Evolutionary conservation across 1,140 invertebrate genomes (phyloP).

Genomic region (Anadara kagoshimensis): DNA sequence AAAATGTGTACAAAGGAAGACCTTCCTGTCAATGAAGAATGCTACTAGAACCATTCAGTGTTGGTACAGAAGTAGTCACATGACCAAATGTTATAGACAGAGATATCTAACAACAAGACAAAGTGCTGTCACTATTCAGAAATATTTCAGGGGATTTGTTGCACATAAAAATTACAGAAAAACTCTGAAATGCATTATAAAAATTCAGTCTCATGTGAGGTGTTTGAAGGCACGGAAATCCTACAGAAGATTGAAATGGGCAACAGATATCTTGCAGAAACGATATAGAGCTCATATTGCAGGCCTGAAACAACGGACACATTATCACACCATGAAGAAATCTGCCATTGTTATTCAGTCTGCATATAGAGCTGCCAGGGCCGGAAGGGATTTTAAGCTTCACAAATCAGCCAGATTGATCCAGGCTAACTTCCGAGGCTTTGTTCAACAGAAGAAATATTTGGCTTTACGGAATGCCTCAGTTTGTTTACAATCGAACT

Average conservation of each 20-base stretch:
- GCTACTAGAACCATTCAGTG: neutral
- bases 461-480: slow-evolving; percentile 41
- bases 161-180: neutral
- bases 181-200: slow-evolving; percentile 23
- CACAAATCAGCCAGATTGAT: slow-evolving; percentile 32
- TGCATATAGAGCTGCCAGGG: slow-evolving; percentile 3
- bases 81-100: neutral
- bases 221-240: neutral
- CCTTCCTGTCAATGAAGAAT: neutral
- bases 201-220: slow-evolving; percentile 43
- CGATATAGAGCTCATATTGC: neutral
- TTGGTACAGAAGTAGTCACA: neutral
- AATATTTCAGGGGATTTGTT: slow-evolving; percentile 24
- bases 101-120: slow-evolving; percentile 23
- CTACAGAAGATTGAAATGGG: slow-evolving; percentile 23
- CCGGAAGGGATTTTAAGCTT: slow-evolving; percentile 21
- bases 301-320: neutral
- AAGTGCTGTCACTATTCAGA: slow-evolving; percentile 34
- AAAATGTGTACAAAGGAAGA: neutral
- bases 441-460: slow-evolving; percentile 35
- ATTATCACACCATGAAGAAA: slow-evolving; percentile 4
- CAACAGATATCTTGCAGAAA: slow-evolving; percentile 25
- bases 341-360: slow-evolving; percentile 17
- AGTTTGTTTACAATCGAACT: slow-evolving; percentile 56
- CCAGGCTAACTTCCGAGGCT: slow-evolving; percentile 47